Percentiles rank a stretch among this genome's conserved stretches.
Evolutionary conservation across 1,140 invertebrate species (phyloP).

Genomic region (Drosophila novamexicana): DNA sequence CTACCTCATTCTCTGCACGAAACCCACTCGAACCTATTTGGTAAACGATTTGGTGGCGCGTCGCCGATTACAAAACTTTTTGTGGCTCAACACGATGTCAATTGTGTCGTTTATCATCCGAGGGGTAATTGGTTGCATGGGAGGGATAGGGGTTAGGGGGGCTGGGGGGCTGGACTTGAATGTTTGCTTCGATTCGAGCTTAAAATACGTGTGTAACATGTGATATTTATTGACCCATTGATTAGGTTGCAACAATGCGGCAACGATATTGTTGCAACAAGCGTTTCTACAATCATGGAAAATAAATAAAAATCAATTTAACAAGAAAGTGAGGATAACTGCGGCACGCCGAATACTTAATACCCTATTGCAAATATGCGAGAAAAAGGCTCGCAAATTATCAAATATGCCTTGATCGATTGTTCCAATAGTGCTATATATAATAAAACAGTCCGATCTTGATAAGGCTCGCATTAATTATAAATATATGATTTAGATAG

Average conservation of each 20-base stretch:
- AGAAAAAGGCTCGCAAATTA: no score
- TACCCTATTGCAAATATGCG: no score
- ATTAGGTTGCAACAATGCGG: slow-evolving; percentile 22
- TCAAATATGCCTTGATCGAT: no score
- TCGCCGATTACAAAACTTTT: slow-evolving; percentile 44
- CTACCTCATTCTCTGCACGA: background rate
- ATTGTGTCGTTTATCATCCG: slow-evolving; percentile 61
- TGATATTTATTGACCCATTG: slow-evolving; percentile 33
- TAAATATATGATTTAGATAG: no score
- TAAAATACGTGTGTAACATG: slow-evolving; percentile 12
- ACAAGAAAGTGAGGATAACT: no score
- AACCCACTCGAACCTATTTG: slow-evolving; percentile 38
- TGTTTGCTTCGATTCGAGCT: slow-evolving; percentile 19
- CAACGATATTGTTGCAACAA: background rate
- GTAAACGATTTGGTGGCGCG: slow-evolving; percentile 34
- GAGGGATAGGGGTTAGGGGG: background rate
- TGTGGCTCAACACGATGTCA: slow-evolving; percentile 54
- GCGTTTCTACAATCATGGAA: background rate
- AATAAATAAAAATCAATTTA: background rate
- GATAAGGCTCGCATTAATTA: no score
- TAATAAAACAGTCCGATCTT: no score
- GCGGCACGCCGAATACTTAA: no score
- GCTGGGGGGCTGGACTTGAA: slow-evolving; percentile 4
- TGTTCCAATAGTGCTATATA: no score
- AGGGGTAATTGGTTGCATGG: background rate